Percentiles rank a stretch among this genome's conserved stretches.
Conservation (phyloP, 2,113 vertebrate genomes). For the Cheirogaleus medius region DNA sequence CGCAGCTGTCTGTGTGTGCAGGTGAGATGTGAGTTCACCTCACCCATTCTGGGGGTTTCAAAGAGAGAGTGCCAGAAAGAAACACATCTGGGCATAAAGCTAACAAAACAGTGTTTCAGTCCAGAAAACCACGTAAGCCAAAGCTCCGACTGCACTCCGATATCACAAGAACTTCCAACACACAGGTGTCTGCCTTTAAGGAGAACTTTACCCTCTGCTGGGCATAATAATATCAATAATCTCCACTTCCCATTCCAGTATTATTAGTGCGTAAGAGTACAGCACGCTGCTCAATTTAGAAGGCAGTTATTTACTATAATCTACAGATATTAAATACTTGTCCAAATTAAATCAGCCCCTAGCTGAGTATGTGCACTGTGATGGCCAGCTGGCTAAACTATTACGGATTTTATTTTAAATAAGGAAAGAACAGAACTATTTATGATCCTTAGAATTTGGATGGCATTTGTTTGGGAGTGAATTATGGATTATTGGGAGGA, state of each 20-base stretch:
- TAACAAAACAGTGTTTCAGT: not conserved
- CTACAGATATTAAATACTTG: constrained; percentile 77
- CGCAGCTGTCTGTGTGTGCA: not conserved
- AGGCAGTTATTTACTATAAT: constrained; percentile 76
- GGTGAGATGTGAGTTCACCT: not conserved
- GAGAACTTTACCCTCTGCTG: not conserved
- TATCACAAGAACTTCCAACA: not conserved
- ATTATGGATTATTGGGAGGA: constrained; percentile 76
- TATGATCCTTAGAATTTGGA: constrained; percentile 72
- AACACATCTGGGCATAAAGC: not conserved
- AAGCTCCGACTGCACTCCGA: not conserved
- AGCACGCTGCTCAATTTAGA: constrained; percentile 62
- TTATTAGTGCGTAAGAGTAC: not conserved
- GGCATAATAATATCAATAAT: not conserved
- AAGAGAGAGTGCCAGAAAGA: not conserved
- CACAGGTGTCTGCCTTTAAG: not conserved
- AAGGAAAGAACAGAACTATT: constrained; percentile 68
- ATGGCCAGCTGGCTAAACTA: constrained; percentile 74
- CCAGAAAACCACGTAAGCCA: not conserved
- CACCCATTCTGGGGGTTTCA: not conserved
- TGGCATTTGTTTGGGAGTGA: constrained; percentile 77
- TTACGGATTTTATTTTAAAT: constrained; percentile 82
- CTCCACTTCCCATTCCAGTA: not conserved
- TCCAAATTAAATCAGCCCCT: constrained; percentile 78
- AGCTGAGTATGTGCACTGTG: constrained; percentile 75